Evolutionary conservation across 2,888 invertebrate genomes (phyloP).

Genomic region (Thecophora atra): DNA sequence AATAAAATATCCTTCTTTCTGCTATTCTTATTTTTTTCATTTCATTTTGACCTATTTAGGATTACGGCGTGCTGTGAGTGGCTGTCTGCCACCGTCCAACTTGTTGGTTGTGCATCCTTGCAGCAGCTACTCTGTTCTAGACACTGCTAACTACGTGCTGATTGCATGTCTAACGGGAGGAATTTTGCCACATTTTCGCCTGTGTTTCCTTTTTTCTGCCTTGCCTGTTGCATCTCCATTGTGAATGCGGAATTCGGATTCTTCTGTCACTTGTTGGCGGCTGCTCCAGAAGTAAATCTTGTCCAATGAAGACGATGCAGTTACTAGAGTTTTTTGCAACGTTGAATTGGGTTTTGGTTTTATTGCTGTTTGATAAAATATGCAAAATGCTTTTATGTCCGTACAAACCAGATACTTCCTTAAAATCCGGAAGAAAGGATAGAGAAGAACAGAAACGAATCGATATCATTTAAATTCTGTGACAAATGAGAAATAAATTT

Average conservation of each 20-base stretch:
- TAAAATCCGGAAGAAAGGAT: too few species aligned
- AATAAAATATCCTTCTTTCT: constrained; percentile 20
- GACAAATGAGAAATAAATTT: too few species aligned
- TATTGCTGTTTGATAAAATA: not conserved
- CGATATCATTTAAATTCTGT: too few species aligned
- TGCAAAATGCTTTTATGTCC: not conserved
- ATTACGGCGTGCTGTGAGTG: not conserved
- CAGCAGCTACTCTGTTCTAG: constrained; percentile 2
- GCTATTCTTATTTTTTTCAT: not conserved
- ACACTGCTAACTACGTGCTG: constrained; percentile 32
- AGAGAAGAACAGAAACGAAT: too few species aligned
- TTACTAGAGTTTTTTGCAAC: constrained; percentile 36
- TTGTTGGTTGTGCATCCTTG: constrained; percentile 29
- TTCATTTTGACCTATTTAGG: not conserved
- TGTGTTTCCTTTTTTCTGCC: not conserved
- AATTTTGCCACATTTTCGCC: constrained; percentile 33
- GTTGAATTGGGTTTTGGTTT: not conserved
- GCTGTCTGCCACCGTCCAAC: constrained; percentile 13
- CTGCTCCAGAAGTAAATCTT: constrained; percentile 36
- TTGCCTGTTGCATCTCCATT: not conserved
- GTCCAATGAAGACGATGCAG: constrained; percentile 41
- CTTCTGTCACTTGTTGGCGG: constrained; percentile 24
- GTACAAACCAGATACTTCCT: not conserved
- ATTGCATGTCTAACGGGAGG: constrained; percentile 27
- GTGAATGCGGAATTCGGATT: too few species aligned